Base-by-base conservation (phyloP, 2,797 vertebrate genomes). In the Crenichthys baileyi region DNA sequence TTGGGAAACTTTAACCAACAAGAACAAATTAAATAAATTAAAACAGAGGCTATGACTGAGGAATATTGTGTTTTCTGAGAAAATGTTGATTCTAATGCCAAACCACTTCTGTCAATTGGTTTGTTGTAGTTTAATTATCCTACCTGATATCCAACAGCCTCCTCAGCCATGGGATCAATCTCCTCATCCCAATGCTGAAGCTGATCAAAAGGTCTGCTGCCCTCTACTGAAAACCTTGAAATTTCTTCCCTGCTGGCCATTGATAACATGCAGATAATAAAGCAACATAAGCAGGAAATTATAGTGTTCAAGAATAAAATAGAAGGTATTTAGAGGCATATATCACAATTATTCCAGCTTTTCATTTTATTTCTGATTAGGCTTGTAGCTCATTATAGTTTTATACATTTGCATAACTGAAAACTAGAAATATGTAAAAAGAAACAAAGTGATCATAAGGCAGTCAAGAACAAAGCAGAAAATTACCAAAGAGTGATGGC, bases 191-290 rank as follows among this genome's bases (percentile, higher is more conserved):
- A 2, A 46, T 78, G 79, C 72, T 67, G 51, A 71, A 67, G 73
- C 70, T 84, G 82, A 87, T 81, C 80, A 76, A 70, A 86, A 50
- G n/a, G 31, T 81, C 60, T 68, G 58, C 78, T 80, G 60, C 73
- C 77, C 82, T 80, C 65, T 67, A 61, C 20, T 76, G 75, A 12
- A 11, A 22, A 53, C 50, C n/a, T 7, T 55, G 75, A 39, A 26
- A 55, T 70, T 26, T 1, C 18, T 39, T 26, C 1, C 24, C 46
- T 51, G 15, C 39, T 6, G 22, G 31, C 39, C 61, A 55, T 51
- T 44, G 67, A 83, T 67, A 70, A 82, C 53, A 77, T 75, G 48
- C 73, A 65, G 51, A 48, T 31, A 65, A 77, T 60, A 68, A 77
- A 65, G 9, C 50, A 58, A 41, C 29, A 56, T 71, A 72, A 72